Evolutionary conservation across 2,888 invertebrate species (phyloP), one percentile per base, ranked within the genome.

Genomic region (Acheta domesticus): DNA sequence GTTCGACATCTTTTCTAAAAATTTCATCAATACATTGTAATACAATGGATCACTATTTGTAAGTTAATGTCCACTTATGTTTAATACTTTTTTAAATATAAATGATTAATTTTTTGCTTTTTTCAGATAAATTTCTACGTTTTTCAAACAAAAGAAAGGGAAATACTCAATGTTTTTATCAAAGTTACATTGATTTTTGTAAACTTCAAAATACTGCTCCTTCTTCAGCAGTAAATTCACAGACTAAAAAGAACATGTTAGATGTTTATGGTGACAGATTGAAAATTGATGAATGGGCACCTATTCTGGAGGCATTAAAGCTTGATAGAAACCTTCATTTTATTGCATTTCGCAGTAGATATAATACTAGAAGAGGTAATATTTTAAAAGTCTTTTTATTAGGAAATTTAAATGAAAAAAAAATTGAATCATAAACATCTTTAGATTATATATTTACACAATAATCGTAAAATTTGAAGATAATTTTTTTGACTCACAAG

Each of bases 201-300:
- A 85, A 85, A 81, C 84, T 86, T 78, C 84, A 85, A n/a, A 75
- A 75, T 62, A 20, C 86, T 0, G 80, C 86, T 75, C 86, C 87
- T 2, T 83, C 86, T 36, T 86, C 87, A 80, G 85, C 85, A n/a
- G 79, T 82, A 1, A 81, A 79, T 75, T 80, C 79, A 19, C 81
- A 81, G 23, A 77, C 80, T 23, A 80, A 81, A 48, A 83, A 83
- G 49, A 81, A 82, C 77, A 86, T 88, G 74, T 84, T 93, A 81
- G 94, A 94, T 83, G 92, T 95, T 83, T 91, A 90, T 82, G 93
- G 92, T 78, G 94, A 95, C 84, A 90, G 94, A 82, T 89, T 95
- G 78, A 93, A 92, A 84, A 91, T 93, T 81, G 91, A 89, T 81
- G 94, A 95, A 83, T 95, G 94, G 94, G 88, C 90, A 49, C 92